Percentiles rank a stretch among this genome's conserved stretches.
phyloP scores from a whole-genome alignment of 2,888 invertebrate species.

The Ischnus inquisitorius region DNA sequence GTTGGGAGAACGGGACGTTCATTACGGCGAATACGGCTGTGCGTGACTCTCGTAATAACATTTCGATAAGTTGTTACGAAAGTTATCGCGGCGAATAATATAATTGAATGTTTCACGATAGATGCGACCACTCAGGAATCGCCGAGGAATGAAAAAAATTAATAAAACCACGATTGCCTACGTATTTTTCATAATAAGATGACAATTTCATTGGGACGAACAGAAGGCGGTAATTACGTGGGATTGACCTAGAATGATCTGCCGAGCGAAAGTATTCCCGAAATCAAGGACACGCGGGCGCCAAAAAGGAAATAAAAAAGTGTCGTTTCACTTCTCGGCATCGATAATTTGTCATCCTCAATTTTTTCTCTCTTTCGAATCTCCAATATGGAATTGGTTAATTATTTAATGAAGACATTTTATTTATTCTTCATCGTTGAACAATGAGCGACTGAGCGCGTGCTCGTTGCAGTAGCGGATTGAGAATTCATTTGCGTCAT shows the following conservation, averaged over 20 bases:
- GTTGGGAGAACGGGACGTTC: constrained; percentile 16
- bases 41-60: neutral
- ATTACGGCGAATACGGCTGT: neutral
- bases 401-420: constrained; percentile 12
- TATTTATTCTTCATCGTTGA: neutral
- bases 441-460: constrained; percentile 32
- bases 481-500: constrained; percentile 54
- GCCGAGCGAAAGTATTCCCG: constrained; percentile 40
- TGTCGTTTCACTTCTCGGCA: constrained; percentile 3
- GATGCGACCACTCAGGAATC: constrained; percentile 5
- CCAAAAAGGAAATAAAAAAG: neutral
- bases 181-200: constrained; percentile 18
- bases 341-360: neutral
- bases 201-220: constrained; percentile 22
- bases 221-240: constrained; percentile 38
- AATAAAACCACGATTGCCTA: constrained; percentile 4
- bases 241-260: constrained; percentile 40
- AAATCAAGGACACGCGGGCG: constrained; percentile 24
- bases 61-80: neutral
- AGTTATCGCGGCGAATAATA: neutral
- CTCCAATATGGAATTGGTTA: neutral
- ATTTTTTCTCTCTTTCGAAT: neutral
- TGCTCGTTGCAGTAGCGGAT: neutral
- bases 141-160: neutral
- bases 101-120: constrained; percentile 55